Evolutionary conservation across 1,140 invertebrate genomes (phyloP), one percentile per base, ranked within the genome.

Genomic region (Riptortus pedestris): DNA sequence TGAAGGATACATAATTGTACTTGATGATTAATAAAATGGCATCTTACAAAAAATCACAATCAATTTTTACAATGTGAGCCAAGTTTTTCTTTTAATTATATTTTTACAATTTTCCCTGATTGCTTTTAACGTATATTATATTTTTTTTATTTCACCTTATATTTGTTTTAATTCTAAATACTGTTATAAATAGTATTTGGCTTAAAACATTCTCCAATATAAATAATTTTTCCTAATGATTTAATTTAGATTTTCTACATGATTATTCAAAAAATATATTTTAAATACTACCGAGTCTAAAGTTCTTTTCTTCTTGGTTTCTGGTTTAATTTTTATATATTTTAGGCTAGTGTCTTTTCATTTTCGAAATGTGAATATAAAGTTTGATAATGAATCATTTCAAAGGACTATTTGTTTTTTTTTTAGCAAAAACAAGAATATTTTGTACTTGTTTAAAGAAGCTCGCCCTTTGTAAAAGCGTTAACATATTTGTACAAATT

Each of bases 371-470:
- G 14, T 26, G 22, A 24, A 55, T 27, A 60, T 18, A 45, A 43
- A 24, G 20, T 29, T 45, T 29, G 52, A 33, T 38, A 27, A 31
- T 20, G 26, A 43, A 29, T 38, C 14, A 58, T 45, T 27, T 24
- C 16, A 55, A 55, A 51, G 2, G 16, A 55, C 24, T 55, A 61
- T 65, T 51, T 38, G 14, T 61, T 51, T 18, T 12, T 60, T 48
- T 60, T 27, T 60, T 14, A 48, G 33, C 47, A 51, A 24, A 33
- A 38, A 33, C 20, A 28, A 51, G 47, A 62, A 27, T 27, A 27
- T 24, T 66, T 66, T 66, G 65, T 66, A 66, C 65, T 66, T 31
- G 43, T 45, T 65, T 45, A 33, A 47, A 57, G 45, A 62, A 66
- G 65, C 60, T 66, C 59, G 65, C 65, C 60, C 47, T 55, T 43